Conservation (phyloP, 1,140 invertebrate genomes). For the Dendroctonus valens region DNA sequence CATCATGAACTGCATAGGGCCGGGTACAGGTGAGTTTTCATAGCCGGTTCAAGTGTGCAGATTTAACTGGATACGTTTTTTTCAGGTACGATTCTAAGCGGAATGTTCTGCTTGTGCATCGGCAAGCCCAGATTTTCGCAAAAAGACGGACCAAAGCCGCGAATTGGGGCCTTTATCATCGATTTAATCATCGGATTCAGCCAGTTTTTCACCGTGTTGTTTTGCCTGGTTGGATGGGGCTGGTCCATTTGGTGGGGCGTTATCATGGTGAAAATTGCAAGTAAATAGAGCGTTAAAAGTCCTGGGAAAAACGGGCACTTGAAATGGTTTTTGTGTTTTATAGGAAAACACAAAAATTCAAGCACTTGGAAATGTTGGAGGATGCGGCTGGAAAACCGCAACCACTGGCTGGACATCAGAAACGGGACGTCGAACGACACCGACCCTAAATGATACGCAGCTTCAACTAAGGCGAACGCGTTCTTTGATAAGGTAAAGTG, state of each 20-base stretch:
- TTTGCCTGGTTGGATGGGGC: conserved; percentile 94
- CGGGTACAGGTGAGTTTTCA: conserved; percentile 70
- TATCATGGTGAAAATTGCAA: conserved; percentile 77
- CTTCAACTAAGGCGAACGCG: too few species aligned
- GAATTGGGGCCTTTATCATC: conserved; percentile 76
- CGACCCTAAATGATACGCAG: conserved; percentile 2
- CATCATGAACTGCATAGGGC: conserved; percentile 79
- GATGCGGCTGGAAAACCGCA: conserved; percentile 21
- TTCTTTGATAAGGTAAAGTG: too few species aligned
- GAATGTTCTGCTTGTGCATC: conserved; percentile 82
- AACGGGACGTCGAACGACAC: conserved; percentile 36
- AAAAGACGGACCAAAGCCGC: conserved; percentile 65
- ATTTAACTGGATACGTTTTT: neutral
- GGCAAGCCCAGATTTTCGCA: conserved; percentile 83
- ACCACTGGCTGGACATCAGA: conserved; percentile 16
- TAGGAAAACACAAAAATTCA: conserved; percentile 45
- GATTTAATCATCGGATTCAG: conserved; percentile 81
- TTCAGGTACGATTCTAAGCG: conserved; percentile 83
- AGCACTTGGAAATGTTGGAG: conserved; percentile 39
- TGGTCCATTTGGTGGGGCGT: conserved; percentile 97
- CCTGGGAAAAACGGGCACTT: neutral
- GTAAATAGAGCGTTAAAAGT: conserved; percentile 54
- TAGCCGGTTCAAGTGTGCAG: neutral
- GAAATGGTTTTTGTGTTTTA: conserved; percentile 21
- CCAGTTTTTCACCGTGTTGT: conserved; percentile 90